phyloP scores from a whole-genome alignment of 2,888 invertebrate genomes.

The Drosophila testacea region DNA sequence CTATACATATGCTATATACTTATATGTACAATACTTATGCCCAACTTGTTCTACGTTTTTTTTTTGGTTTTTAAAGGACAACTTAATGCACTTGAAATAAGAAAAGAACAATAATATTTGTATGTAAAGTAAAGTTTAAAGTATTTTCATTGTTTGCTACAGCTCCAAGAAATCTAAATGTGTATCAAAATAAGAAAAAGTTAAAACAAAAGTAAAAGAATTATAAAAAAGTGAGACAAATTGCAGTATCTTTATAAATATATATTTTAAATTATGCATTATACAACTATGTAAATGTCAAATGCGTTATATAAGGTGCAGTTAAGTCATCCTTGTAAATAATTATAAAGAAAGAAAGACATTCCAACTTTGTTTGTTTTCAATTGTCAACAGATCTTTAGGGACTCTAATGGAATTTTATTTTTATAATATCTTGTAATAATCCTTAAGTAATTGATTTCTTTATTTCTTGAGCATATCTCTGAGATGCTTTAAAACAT shows the following conservation, averaged over 20 bases:
- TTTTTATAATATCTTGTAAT: background rate
- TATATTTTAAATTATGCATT: constrained; percentile 74
- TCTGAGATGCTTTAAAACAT: background rate
- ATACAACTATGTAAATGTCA: constrained; percentile 70
- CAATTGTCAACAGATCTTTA: constrained; percentile 34
- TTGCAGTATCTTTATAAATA: constrained; percentile 60
- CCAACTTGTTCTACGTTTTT: constrained; percentile 34
- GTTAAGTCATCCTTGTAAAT: constrained; percentile 85
- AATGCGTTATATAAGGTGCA: constrained; percentile 78
- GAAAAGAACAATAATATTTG: constrained; percentile 58
- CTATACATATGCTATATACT: constrained; percentile 6
- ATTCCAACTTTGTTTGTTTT: constrained; percentile 84
- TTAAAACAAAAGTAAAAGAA: constrained; percentile 19
- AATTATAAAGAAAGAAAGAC: constrained; percentile 85
- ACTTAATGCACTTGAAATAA: constrained; percentile 46
- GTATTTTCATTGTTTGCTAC: constrained; percentile 64
- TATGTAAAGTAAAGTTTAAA: constrained; percentile 61
- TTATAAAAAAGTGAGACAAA: constrained; percentile 42
- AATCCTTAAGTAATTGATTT: background rate
- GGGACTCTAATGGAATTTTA: background rate
- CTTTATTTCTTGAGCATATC: background rate
- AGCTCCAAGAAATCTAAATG: constrained; percentile 50
- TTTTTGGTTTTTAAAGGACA: constrained; percentile 30
- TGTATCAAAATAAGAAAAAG: constrained; percentile 33
- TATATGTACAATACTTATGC: constrained; percentile 12